Conservation (phyloP, 2,113 vertebrate genomes). For the Hyla sarda region DNA sequence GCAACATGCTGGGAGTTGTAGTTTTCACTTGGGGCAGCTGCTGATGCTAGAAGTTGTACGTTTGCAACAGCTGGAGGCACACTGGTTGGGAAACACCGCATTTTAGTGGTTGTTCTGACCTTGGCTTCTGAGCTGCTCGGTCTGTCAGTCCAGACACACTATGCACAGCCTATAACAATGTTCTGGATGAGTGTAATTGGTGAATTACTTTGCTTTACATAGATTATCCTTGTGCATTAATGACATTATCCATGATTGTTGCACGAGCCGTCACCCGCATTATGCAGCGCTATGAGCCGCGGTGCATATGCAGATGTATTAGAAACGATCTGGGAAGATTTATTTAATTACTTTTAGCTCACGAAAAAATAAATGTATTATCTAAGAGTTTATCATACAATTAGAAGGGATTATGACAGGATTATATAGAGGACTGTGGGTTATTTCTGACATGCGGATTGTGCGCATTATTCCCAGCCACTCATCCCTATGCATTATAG, state of each 20-base stretch:
- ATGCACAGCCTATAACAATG: no score
- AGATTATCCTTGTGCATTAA: background rate
- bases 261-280: background rate
- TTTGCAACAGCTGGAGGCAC: no score
- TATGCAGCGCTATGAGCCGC: background rate
- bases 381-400: background rate
- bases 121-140: no score
- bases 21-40: no score
- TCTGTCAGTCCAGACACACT: no score
- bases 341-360: background rate
- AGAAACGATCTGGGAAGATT: background rate
- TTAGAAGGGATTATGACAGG: background rate
- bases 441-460: background rate
- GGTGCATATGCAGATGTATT: background rate
- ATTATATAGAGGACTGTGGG: background rate
- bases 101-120: no score
- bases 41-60: no score
- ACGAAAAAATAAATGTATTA: background rate
- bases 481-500: no score
- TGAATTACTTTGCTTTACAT: background rate
- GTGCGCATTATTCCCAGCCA: no score
- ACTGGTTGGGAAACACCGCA: no score
- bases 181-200: no score
- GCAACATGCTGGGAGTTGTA: no score
- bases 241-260: background rate